Evolutionary conservation across 1,140 invertebrate genomes (phyloP).

Genomic region (Neodiprion virginianus): DNA sequence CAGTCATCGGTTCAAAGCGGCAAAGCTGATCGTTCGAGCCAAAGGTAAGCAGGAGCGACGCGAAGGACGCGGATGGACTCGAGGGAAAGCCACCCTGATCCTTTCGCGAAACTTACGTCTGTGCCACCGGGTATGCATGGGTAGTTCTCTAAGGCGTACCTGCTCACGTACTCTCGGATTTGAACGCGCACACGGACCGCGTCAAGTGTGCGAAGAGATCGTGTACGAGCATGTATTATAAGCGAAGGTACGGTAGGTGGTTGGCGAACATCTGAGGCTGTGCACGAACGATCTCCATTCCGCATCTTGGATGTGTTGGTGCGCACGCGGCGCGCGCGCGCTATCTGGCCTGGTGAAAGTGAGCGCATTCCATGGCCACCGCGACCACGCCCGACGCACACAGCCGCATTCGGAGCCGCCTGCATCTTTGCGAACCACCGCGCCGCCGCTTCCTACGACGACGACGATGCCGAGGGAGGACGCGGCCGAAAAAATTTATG

Average conservation of each 20-base stretch:
- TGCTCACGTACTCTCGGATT: neutral
- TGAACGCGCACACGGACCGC: no score
- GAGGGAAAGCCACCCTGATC: no score
- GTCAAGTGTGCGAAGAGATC: neutral
- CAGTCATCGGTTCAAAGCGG: no score
- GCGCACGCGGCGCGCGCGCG: slow-evolving; percentile 34
- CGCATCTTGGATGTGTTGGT: slow-evolving; percentile 20
- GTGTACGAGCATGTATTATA: neutral
- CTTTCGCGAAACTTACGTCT: no score
- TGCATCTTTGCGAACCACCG: slow-evolving; percentile 34
- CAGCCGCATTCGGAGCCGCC: slow-evolving; percentile 26
- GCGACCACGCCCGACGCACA: slow-evolving; percentile 60
- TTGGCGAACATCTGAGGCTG: neutral
- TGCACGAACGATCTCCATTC: neutral
- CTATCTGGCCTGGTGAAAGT: slow-evolving; percentile 55
- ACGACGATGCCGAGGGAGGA: slow-evolving; percentile 1
- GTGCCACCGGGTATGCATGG: neutral
- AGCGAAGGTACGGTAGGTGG: neutral
- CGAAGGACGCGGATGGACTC: no score
- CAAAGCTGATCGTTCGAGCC: no score
- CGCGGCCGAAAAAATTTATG: slow-evolving; percentile 26
- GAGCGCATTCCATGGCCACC: slow-evolving; percentile 63
- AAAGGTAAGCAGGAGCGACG: no score
- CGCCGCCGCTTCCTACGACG: slow-evolving; percentile 2
- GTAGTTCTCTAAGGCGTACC: neutral